phyloP scores from a whole-genome alignment of 2,888 invertebrate genomes.

The Auanema freiburgensis region DNA sequence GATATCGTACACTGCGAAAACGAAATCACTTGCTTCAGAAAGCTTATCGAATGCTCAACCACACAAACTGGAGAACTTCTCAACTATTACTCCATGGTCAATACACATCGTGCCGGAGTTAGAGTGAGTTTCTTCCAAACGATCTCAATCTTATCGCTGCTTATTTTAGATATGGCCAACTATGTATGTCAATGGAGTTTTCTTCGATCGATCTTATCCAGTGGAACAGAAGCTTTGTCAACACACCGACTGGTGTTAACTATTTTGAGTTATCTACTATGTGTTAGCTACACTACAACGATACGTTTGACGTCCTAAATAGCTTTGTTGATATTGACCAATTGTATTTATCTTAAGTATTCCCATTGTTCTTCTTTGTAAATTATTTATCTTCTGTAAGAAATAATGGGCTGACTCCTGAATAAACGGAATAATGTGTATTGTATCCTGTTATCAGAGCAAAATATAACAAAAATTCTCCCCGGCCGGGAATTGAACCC shows the following conservation, averaged over 20 bases:
- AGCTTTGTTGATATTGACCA: too few relatives aligned
- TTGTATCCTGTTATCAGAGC: too few relatives aligned
- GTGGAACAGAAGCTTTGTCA: conserved; percentile 57
- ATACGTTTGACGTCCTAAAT: too few relatives aligned
- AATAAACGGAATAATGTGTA: too few relatives aligned
- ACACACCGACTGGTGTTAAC: conserved; percentile 57
- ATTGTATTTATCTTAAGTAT: too few relatives aligned
- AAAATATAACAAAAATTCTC: conserved; percentile 20
- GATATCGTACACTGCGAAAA: neutral
- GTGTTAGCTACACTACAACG: too few relatives aligned
- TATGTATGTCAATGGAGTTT: conserved; percentile 62
- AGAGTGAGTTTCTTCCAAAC: conserved; percentile 23
- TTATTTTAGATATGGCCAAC: conserved; percentile 60
- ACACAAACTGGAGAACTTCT: conserved; percentile 63
- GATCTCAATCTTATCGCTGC: neutral
- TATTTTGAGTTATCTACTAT: neutral
- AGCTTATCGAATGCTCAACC: conserved; percentile 57
- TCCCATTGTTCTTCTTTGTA: too few relatives aligned
- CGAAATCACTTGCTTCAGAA: conserved; percentile 26
- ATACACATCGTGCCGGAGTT: conserved; percentile 60
- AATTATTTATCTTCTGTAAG: too few relatives aligned
- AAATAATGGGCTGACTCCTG: too few relatives aligned
- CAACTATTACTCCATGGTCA: conserved; percentile 63
- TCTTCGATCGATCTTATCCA: conserved; percentile 62
- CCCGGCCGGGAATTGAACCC: conserved; percentile 42